A percentile compares a stretch with the other conserved stretches of the same genome.
Conservation (phyloP, 1,140 invertebrate species). For the Magallana angulata region DNA sequence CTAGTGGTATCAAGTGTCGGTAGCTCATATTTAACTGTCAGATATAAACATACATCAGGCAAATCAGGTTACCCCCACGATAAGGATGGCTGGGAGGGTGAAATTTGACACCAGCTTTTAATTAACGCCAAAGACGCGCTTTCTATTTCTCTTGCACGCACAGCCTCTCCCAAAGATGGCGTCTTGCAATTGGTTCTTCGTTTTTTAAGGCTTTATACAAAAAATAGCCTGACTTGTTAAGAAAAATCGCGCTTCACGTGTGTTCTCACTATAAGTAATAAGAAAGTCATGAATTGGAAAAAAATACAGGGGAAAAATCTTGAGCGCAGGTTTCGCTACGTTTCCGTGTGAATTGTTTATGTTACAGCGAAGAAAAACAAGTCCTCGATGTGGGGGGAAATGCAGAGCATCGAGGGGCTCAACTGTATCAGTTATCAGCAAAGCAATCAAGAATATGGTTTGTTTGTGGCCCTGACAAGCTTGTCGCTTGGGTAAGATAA, state of each 20-base stretch:
- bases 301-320: neutral
- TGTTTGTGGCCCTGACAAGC: conserved; percentile 34
- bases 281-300: conserved; percentile 13
- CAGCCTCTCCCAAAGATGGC: neutral
- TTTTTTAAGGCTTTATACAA: neutral
- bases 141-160: conserved; percentile 30
- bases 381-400: conserved; percentile 2
- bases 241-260: neutral
- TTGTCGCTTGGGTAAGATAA: conserved; percentile 23
- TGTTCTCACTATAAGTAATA: conserved; percentile 34
- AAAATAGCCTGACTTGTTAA: neutral
- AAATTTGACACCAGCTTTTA: conserved; percentile 28
- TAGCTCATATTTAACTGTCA: conserved; percentile 38
- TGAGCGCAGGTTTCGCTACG: neutral
- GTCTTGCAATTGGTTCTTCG: neutral
- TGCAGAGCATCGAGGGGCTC: neutral
- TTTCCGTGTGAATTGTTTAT: conserved; percentile 22
- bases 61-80: conserved; percentile 1
- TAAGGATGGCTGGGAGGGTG: conserved; percentile 3
- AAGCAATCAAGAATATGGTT: conserved; percentile 26
- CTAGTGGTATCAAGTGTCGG: conserved; percentile 10
- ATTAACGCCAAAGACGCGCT: conserved; percentile 32
- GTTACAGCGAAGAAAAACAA: conserved; percentile 21
- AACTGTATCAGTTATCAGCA: conserved; percentile 29
- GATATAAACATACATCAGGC: conserved; percentile 33